Conservation (phyloP, 2,113 vertebrate species). For the Aegotheles bennettii region DNA sequence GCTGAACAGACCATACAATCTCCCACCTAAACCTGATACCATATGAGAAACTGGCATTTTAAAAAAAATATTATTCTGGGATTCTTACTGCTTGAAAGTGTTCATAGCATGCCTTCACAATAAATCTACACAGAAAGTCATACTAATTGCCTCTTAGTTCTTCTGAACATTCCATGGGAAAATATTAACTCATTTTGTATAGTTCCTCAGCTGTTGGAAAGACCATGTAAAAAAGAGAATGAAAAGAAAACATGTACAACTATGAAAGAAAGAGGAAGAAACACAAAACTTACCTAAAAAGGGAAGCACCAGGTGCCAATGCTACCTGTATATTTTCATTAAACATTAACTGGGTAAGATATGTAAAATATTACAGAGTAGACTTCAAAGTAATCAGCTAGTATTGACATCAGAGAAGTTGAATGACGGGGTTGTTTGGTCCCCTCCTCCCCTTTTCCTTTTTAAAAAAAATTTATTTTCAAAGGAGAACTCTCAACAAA, state of each 20-base stretch:
- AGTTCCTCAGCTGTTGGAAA: neutral
- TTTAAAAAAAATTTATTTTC: neutral
- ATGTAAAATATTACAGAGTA: neutral
- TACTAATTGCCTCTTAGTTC: neutral
- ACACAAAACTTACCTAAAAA: neutral
- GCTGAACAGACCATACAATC: neutral
- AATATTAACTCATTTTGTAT: neutral
- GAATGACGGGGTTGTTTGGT: neutral
- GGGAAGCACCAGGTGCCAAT: neutral
- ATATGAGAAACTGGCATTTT: neutral
- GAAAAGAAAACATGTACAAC: neutral
- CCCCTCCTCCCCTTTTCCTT: neutral
- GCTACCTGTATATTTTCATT: neutral
- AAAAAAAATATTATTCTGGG: neutral
- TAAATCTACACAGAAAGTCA: neutral
- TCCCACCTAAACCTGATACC: neutral
- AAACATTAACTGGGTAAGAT: neutral
- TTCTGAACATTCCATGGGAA: neutral
- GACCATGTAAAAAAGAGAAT: neutral
- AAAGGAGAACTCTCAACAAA: neutral
- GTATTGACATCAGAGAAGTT: neutral
- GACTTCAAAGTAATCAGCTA: neutral
- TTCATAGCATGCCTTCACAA: neutral
- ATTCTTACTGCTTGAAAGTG: neutral
- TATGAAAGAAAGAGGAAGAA: neutral